Conservation (phyloP, 2,113 vertebrate genomes). For the Sclerurus mexicanus region DNA sequence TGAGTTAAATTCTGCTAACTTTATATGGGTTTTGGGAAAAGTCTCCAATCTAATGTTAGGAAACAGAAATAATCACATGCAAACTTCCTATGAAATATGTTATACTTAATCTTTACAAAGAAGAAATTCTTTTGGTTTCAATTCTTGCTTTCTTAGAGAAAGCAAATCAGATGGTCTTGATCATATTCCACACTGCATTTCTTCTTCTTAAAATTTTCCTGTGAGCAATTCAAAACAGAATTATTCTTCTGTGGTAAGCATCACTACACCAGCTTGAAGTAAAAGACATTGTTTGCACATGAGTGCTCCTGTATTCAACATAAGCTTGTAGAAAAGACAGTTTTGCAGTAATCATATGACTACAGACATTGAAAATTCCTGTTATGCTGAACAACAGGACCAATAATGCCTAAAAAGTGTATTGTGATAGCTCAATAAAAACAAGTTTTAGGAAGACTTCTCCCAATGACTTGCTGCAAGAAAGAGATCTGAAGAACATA, state of each 20-base stretch:
- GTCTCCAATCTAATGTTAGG: constrained; percentile 2
- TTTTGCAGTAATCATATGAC: not conserved
- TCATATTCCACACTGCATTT: not conserved
- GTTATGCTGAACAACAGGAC: not conserved
- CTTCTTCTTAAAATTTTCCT: not conserved
- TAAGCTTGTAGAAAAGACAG: not conserved
- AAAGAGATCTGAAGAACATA: not conserved
- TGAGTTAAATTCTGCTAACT: constrained; percentile 49
- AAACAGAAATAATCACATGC: constrained; percentile 12
- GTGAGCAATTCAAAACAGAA: not conserved
- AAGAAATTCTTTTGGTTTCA: not conserved
- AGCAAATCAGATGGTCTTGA: not conserved
- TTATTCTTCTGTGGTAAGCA: not conserved
- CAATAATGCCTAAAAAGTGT: not conserved
- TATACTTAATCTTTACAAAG: not conserved
- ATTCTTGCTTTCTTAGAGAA: not conserved
- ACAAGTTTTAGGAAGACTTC: not conserved
- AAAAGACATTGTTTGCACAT: not conserved
- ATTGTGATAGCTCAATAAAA: not conserved
- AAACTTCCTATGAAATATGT: not conserved
- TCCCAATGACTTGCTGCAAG: not conserved
- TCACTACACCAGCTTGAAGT: not conserved
- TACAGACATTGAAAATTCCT: not conserved
- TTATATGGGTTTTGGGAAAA: not conserved
- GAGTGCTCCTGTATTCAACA: not conserved